Base-by-base conservation (phyloP, 35 echinoderm and acorn worm genomes). In the Lytechinus pictus region DNA sequence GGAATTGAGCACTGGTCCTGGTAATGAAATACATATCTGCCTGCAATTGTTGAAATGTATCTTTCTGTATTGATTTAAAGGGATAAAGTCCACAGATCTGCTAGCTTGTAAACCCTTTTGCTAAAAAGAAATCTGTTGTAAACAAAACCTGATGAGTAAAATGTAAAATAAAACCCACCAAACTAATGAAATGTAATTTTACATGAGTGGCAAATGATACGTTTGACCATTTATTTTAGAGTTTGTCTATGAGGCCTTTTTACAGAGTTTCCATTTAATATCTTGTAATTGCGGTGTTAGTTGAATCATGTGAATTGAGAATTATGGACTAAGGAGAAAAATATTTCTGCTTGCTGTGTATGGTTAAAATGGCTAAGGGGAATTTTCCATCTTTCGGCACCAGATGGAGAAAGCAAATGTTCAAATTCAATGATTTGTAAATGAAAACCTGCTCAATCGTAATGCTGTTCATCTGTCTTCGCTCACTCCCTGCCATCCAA, bases 401-500 rank as follows among this genome's bases (percentile, higher is more conserved):
- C 66, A 79, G 66, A 79, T 79, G 19, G n/a, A 79, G 66, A 79
- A 79, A 79, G 66, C 66, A 79, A 79, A 79, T 79, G 66, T 79
- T 79, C 66, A 79, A 79, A 79, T 79, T 79, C 19, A 79, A 79
- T 79, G 66, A 79, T 79, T 79, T 79, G 66, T 79, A 79, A 79
- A 24, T 24, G 19, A 79, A 79, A 79, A 19, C 66, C 19, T 79
- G 16, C 6, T 16, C 66, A 79, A 79, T 79, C 66, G 66, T 79
- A 79, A 79, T 79, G 66, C 66, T 79, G n/a, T 79, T n/a, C 66
- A 79, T 79, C 66, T 79, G 66, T 79, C 66, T 79, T 79, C 66
- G 66, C 66, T 79, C 66, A 24, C 66, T 79, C 66, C 66, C 66
- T 79, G 66, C 66, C 66, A n/a, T 6, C 4, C 16, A 16, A 79